These are phyloP conservation scores for Toxotes chatareus DNA, from an alignment of 2,113 vertebrate species.

Conservation along the genomic window DNA sequence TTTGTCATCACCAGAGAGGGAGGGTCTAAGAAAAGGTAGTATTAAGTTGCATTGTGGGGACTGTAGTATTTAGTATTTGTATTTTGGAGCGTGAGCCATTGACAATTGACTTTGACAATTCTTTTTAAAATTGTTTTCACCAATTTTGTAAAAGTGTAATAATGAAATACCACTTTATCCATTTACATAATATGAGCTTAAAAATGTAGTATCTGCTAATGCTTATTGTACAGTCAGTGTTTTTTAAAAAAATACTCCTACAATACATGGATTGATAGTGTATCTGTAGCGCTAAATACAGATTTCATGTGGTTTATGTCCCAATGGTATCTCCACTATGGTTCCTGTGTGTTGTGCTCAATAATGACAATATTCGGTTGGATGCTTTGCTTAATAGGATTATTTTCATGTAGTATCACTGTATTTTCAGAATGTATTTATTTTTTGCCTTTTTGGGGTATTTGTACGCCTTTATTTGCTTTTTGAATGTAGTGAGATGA, in stretches of 20 bases:
- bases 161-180: not conserved
- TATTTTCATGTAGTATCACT: not conserved
- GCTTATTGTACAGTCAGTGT: not conserved
- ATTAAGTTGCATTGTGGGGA: not conserved
- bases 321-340: not conserved
- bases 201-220: not conserved
- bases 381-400: slow-evolving; percentile 2
- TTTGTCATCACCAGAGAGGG: too few species aligned
- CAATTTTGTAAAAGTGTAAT: not conserved
- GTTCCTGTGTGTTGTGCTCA: not conserved
- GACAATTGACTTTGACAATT: not conserved
- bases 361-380: not conserved
- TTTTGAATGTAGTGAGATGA: not conserved
- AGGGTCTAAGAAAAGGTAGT: not conserved
- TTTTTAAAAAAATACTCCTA: not conserved
- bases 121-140: not conserved
- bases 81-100: not conserved
- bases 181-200: not conserved
- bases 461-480: not conserved
- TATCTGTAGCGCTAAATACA: not conserved
- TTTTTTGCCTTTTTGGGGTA: not conserved
- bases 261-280: not conserved
- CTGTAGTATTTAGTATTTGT: not conserved
- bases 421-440: not conserved
- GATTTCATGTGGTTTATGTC: not conserved